Base-by-base conservation (phyloP, 2,797 vertebrate genomes). In the Iguana delicatissima region DNA sequence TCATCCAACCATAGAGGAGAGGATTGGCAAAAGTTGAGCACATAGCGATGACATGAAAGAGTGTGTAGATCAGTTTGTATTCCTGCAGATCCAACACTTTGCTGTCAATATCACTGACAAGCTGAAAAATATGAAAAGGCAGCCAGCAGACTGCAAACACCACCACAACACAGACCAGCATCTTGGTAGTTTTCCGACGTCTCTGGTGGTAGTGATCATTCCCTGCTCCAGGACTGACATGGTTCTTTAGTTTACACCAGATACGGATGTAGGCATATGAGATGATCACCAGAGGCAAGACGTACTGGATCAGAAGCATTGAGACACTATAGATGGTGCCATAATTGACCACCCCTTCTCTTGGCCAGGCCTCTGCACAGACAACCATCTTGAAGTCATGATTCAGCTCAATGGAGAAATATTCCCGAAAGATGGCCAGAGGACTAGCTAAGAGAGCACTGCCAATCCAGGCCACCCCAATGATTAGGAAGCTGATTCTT, bases 1-100 rank as follows among this genome's bases (percentile, higher is more conserved):
- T 99, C 99, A 99, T 99, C 99, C 99, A 99, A 79, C 99, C 99
- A 0, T 99, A 99, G 69, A 99, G 98, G 74, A 99, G 98, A 29
- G 99, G 99, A 92, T 99, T 99, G 94, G 98, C 98, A 79, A 99
- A 99, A 0, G 99, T 99, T 0, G 99, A 99, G 94, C 99, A 99
- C 99, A 99, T 99, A 10, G 99, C 99, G 13, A 99, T 95, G 35
- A 99, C 98, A 1, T 99, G 99, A 93, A 99, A 98, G 88, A 98
- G 96, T 0, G 99, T 99, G 96, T 99, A 99, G 89, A 99, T 98
- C 91, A 99, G 97, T 93, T 98, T 98, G 93, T 99, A 99, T 93
- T 99, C 98, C 91, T 98, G 98, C 97, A 99, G 97, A 87, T 98
- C 96, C 74, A 98, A 93, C 80, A 99, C 97, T 0, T 97, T 97